Evolutionary conservation across 53 echinoderm and acorn worm genomes (phyloP).

Genomic region (Temnopleurus reevesii): DNA sequence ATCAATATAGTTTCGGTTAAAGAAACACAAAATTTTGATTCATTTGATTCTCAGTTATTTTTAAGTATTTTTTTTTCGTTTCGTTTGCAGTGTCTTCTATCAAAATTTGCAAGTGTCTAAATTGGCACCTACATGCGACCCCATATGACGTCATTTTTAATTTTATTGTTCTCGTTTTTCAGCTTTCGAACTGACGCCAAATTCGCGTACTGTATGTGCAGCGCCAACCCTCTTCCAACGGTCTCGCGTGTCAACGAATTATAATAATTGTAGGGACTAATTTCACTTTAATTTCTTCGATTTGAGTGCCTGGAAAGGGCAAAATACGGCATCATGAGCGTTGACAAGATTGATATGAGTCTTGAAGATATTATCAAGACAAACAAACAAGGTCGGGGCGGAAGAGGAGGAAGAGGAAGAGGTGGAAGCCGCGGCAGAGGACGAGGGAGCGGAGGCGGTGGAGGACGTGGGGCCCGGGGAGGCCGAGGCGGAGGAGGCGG

Average conservation of each 20-base stretch:
- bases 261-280: background rate
- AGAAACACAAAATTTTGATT: no score
- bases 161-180: background rate
- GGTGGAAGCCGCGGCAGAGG: constrained; percentile 51
- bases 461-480: constrained; percentile 29
- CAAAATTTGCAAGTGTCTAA: background rate
- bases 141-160: background rate
- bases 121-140: background rate
- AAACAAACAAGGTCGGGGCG: constrained; percentile 34
- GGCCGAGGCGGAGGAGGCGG: constrained; percentile 54
- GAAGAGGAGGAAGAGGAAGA: constrained; percentile 59
- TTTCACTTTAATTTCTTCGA: background rate
- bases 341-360: constrained; percentile 68
- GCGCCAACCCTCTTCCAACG: background rate
- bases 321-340: constrained; percentile 15
- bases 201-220: background rate
- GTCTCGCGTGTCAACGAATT: background rate
- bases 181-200: background rate
- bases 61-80: no score
- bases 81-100: no score
- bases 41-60: no score
- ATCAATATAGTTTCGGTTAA: no score
- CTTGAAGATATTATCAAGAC: constrained; percentile 68
- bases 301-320: background rate
- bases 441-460: constrained; percentile 40